Conservation (phyloP, 1,140 invertebrate species). For the Dreissena polymorpha region DNA sequence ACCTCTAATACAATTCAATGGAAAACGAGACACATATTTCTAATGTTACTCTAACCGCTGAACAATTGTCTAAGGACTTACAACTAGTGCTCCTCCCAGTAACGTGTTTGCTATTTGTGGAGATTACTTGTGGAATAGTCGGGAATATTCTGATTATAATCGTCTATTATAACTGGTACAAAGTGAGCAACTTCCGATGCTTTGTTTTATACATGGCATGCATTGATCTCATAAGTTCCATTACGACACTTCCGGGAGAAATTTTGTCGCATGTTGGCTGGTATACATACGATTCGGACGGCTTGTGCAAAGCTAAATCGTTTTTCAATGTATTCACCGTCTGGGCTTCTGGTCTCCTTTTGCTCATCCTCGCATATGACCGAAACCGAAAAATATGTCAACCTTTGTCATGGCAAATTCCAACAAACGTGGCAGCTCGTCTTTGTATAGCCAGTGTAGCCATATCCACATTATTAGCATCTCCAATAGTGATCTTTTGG, state of each 20-base stretch:
- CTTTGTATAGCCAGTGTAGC: background rate
- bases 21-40: background rate
- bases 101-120: conserved; percentile 38
- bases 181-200: conserved; percentile 49
- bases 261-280: conserved; percentile 61
- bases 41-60: background rate
- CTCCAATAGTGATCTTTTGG: conserved; percentile 15
- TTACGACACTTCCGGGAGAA: conserved; percentile 65
- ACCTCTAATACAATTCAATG: too few species aligned
- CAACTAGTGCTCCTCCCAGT: conserved; percentile 31
- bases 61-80: conserved; percentile 35
- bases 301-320: conserved; percentile 56
- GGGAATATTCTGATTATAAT: conserved; percentile 61
- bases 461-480: background rate
- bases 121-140: conserved; percentile 52
- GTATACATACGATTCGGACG: conserved; percentile 56
- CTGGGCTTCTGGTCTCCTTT: conserved; percentile 54
- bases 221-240: conserved; percentile 61
- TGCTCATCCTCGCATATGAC: conserved; percentile 59
- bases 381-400: conserved; percentile 60
- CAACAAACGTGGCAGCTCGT: background rate
- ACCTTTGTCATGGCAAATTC: conserved; percentile 56
- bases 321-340: conserved; percentile 59
- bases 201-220: conserved; percentile 61
- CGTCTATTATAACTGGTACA: conserved; percentile 50